Conservation (phyloP, 2,797 vertebrate species). For the Bovichtus variegatus region DNA sequence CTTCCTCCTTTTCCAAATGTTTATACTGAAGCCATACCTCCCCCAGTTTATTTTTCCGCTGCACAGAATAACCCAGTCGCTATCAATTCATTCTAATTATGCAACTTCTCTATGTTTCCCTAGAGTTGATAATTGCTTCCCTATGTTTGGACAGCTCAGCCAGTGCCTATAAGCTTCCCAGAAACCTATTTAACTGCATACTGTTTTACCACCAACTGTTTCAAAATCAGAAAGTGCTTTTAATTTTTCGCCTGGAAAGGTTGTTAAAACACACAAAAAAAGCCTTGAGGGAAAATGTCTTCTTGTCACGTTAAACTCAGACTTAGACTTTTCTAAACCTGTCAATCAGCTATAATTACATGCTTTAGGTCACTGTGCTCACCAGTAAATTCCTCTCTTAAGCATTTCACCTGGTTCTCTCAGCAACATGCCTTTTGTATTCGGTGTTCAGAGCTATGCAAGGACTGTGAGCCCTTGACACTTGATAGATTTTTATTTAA, state of each 20-base stretch:
- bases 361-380: background rate
- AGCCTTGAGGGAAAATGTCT: conserved; percentile 17
- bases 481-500: conserved; percentile 29
- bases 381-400: background rate
- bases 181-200: conserved; percentile 36
- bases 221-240: conserved; percentile 3
- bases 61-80: conserved; percentile 16
- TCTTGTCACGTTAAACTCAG: background rate
- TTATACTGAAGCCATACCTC: conserved; percentile 47
- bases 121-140: conserved; percentile 66
- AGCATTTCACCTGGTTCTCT: background rate
- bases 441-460: background rate
- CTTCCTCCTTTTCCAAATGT: conserved; percentile 45
- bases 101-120: conserved; percentile 43
- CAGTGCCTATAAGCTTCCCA: conserved; percentile 47
- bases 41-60: conserved; percentile 42
- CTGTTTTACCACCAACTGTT: conserved; percentile 35
- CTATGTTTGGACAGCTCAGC: conserved; percentile 52
- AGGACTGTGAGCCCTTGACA: conserved; percentile 28
- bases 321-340: conserved; percentile 9
- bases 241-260: background rate
- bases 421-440: background rate
- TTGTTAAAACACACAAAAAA: conserved; percentile 22
- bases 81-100: conserved; percentile 56
- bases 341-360: conserved; percentile 21